A percentile compares a stretch with the other conserved stretches of the same genome.
phyloP scores from a whole-genome alignment of 2,113 vertebrate species.

The Megaptera novaeangliae region DNA sequence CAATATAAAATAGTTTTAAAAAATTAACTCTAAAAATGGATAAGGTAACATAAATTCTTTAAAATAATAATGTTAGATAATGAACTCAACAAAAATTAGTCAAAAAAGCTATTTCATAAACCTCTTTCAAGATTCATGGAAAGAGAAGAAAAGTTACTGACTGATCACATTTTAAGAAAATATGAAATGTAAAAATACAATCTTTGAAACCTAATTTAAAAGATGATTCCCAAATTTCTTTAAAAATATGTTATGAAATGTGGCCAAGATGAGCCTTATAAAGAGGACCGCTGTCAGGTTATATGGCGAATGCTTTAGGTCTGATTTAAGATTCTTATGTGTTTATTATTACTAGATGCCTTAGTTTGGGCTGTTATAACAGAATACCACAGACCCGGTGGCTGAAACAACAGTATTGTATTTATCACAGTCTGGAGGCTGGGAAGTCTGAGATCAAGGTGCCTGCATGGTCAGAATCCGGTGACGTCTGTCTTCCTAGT shows the following conservation, averaged over 20 bases:
- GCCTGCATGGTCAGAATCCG: rapidly evolving
- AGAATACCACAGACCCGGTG: not conserved
- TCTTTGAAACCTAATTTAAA: not conserved
- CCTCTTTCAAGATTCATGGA: not conserved
- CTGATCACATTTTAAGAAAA: not conserved
- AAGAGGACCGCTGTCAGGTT: not conserved
- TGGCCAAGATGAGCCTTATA: not conserved
- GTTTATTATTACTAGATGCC: not conserved
- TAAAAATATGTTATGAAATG: not conserved
- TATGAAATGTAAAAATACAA: not conserved
- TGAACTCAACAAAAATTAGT: not conserved
- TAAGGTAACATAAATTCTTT: not conserved
- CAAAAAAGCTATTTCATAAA: not conserved
- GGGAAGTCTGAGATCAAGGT: not conserved
- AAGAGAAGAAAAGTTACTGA: not conserved
- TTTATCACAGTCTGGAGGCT: not conserved
- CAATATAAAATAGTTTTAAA: too few relatives aligned
- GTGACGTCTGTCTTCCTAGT: not conserved
- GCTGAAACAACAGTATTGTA: not conserved
- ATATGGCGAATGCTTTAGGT: not conserved
- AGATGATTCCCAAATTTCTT: not conserved
- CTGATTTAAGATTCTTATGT: not conserved
- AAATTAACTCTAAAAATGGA: not conserved
- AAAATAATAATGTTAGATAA: not conserved
- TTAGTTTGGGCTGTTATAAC: not conserved